Conservation (phyloP, 2,888 invertebrate species). For the Phlogophora meticulosa region DNA sequence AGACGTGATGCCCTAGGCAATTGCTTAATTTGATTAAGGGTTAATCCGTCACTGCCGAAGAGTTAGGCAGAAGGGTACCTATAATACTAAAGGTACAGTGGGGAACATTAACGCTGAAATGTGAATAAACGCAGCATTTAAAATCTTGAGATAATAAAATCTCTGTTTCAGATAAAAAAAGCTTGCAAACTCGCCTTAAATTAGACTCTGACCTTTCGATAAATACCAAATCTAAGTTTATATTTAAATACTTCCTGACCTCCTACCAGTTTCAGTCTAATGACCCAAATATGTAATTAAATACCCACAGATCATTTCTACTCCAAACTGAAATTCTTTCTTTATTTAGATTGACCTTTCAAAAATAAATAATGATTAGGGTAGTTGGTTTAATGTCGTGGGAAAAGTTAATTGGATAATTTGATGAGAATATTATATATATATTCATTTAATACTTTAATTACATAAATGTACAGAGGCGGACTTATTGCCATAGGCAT, state of each 20-base stretch:
- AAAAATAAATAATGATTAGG: not conserved
- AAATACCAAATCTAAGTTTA: constrained; percentile 5
- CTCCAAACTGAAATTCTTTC: not conserved
- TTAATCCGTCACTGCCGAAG: too few species aligned
- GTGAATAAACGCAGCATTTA: not conserved
- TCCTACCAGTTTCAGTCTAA: constrained; percentile 25
- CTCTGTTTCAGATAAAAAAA: not conserved
- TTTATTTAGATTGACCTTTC: constrained; percentile 28
- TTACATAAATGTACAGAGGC: too few species aligned
- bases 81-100: too few species aligned
- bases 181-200: not conserved
- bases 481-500: too few species aligned
- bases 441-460: too few species aligned
- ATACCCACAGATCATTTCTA: not conserved
- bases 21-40: too few species aligned
- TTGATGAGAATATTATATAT: too few species aligned
- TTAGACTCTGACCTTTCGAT: constrained; percentile 37
- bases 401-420: not conserved
- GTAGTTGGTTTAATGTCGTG: not conserved
- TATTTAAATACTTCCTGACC: constrained; percentile 29
- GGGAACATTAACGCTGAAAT: not conserved
- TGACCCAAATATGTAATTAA: constrained; percentile 24
- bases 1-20: too few species aligned
- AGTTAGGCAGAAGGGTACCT: too few species aligned
- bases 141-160: constrained; percentile 4